Base-by-base conservation (phyloP, 53 echinoderm and acorn worm species). In the Zoroaster sp. region DNA sequence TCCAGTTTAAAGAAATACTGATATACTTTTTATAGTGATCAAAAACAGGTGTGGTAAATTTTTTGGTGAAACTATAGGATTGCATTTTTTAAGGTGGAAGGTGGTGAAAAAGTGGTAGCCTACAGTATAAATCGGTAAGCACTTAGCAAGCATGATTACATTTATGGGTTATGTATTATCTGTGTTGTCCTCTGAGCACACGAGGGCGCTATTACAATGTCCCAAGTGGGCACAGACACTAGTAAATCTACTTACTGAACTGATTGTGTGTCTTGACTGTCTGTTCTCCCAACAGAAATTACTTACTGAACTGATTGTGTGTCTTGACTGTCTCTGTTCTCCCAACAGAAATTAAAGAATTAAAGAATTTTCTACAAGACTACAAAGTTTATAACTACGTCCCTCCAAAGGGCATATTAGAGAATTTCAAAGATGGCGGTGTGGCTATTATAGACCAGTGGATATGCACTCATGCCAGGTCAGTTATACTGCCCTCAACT, bases 381-480 rank as follows among this genome's bases (percentile, higher is more conserved):
- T 92, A 92, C 49, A 90, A 96, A 70, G 94, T 99, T 28, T 87
- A 89, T 86, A 78, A 90, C 72, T 99, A 94, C 66, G 66, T 88
- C 6, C 96, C 99, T 83, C 93, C 99, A 0, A 93, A 94, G 40
- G 88, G 82, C 35, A 81, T 99, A 23, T 86, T 91, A 17, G 93
- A 99, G 45, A 93, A 94, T 45, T 99, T 91, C 75, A 99, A 88
- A 78, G 99, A 99, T 76, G 99, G 99, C 2, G 99, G 99, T 14
- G 93, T 99, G 38, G 99, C 99, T 37, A 99, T 99, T 59, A 99
- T 99, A 85, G 99, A 98, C 77, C 99, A 98, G 43, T 98, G 99
- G 99, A 96, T 98, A 75, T 96, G 96, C 85, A 96, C 99, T 3
- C 99, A 98, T 94, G 99, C 99, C 71, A 98, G 96, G 99, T 98